These are phyloP conservation scores for Allophyes oxyacanthae DNA, from an alignment of 2,888 invertebrate species.

Conservation along the genomic window DNA sequence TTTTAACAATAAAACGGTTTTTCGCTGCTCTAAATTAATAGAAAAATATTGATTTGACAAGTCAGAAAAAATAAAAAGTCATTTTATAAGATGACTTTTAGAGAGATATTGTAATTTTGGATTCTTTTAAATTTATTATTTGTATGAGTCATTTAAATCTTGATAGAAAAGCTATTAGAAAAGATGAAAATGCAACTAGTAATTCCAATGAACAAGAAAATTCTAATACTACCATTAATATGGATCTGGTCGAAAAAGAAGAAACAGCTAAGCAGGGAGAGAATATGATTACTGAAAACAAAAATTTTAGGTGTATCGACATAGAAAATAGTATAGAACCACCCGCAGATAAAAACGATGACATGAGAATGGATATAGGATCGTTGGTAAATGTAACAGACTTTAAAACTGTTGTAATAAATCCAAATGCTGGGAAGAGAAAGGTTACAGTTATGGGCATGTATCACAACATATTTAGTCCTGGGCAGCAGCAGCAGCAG, in stretches of 20 bases:
- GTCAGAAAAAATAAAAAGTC: constrained; percentile 13
- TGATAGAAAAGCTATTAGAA: neutral
- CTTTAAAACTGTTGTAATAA: constrained; percentile 9
- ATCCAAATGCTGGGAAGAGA: neutral
- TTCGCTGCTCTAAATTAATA: neutral
- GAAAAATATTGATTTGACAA: neutral
- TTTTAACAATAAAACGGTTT: too few relatives aligned
- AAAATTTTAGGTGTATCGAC: constrained; percentile 17
- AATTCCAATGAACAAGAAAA: constrained; percentile 11
- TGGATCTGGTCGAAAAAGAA: constrained; percentile 27
- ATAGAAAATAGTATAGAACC: constrained; percentile 13
- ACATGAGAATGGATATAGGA: neutral
- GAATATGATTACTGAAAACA: constrained; percentile 1
- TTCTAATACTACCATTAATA: constrained; percentile 7
- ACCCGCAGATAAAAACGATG: neutral
- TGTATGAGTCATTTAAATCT: constrained; percentile 31
- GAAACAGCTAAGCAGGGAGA: constrained; percentile 18
- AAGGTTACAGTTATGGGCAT: constrained; percentile 15
- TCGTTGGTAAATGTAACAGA: constrained; percentile 3
- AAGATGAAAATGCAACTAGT: constrained; percentile 13
- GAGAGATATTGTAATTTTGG: too few relatives aligned
- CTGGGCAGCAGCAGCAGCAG: neutral
- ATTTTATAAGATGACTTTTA: constrained; percentile 6
- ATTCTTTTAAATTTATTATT: constrained; percentile 1
- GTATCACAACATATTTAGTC: constrained; percentile 18